phyloP scores from a whole-genome alignment of 2,113 vertebrate species.

The Choloepus hoffmanni region DNA sequence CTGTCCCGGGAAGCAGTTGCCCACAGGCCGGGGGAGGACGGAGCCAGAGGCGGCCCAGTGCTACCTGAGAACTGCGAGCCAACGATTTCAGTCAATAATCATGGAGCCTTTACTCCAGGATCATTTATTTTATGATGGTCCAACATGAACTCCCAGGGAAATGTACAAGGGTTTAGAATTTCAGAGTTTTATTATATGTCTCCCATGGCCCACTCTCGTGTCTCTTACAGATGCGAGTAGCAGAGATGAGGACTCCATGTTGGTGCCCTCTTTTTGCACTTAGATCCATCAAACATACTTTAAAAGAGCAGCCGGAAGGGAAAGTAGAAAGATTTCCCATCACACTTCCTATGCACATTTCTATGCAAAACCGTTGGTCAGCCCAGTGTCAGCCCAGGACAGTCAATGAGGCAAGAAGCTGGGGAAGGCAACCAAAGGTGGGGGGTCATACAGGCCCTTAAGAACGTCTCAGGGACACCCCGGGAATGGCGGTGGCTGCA shows the following conservation, averaged over 20 bases:
- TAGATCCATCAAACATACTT: too few relatives aligned
- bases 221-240: neutral
- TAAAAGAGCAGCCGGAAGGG: accelerated
- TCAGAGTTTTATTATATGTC: neutral
- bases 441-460: conserved; percentile 37
- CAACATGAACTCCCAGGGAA: neutral
- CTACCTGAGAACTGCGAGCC: neutral
- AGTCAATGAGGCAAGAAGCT: conserved; percentile 29
- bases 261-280: neutral
- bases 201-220: accelerated
- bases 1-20: conserved; percentile 49
- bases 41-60: neutral
- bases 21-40: neutral
- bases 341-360: accelerated
- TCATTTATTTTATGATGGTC: neutral
- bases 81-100: neutral
- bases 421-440: conserved; percentile 12
- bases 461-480: conserved; percentile 62
- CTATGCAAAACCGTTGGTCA: accelerated
- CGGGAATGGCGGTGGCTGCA: conserved; percentile 46
- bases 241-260: neutral
- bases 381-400: neutral
- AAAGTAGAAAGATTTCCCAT: accelerated
- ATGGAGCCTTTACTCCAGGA: neutral
- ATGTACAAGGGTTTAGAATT: neutral